Percentiles rank a stretch among this genome's conserved stretches.
Conservation (phyloP, 2,888 invertebrate genomes). For the Drosophila fungiperda region DNA sequence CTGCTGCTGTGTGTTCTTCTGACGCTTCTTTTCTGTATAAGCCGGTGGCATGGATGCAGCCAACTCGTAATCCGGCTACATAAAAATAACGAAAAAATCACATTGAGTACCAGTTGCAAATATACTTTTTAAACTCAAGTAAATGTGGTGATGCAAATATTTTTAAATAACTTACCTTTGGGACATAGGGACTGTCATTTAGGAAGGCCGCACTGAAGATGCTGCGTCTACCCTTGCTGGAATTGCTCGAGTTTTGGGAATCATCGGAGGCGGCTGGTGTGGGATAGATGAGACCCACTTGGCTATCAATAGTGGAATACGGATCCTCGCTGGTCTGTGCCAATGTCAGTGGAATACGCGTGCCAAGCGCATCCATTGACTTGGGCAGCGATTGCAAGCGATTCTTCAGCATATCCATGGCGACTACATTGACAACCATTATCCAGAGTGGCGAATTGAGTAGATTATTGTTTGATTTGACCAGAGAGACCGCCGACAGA, state of each 20-base stretch:
- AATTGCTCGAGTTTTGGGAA: constrained; percentile 78
- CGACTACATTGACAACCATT: constrained; percentile 91
- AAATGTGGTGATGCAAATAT: background rate
- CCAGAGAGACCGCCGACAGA: constrained; percentile 90
- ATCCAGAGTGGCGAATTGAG: constrained; percentile 92
- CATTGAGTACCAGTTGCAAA: background rate
- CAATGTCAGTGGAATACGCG: constrained; percentile 76
- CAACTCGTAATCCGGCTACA: constrained; percentile 83
- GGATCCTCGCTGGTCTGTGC: constrained; percentile 83
- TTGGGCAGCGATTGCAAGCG: constrained; percentile 87
- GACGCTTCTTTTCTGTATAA: constrained; percentile 71
- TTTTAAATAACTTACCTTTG: constrained; percentile 74
- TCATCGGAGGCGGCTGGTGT: constrained; percentile 82
- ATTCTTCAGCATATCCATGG: constrained; percentile 91
- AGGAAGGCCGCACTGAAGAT: constrained; percentile 78
- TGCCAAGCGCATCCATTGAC: constrained; percentile 78
- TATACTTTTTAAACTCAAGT: background rate
- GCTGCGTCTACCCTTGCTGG: constrained; percentile 80
- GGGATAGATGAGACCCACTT: constrained; percentile 83
- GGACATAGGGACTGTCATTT: constrained; percentile 84
- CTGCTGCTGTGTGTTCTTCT: constrained; percentile 66
- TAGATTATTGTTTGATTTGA: constrained; percentile 89
- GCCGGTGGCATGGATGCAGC: constrained; percentile 64
- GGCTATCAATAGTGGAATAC: constrained; percentile 84
- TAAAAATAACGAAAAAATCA: too few relatives aligned